Evolutionary conservation across 2,888 invertebrate genomes (phyloP).

Genomic region (Leucophenga montana): DNA sequence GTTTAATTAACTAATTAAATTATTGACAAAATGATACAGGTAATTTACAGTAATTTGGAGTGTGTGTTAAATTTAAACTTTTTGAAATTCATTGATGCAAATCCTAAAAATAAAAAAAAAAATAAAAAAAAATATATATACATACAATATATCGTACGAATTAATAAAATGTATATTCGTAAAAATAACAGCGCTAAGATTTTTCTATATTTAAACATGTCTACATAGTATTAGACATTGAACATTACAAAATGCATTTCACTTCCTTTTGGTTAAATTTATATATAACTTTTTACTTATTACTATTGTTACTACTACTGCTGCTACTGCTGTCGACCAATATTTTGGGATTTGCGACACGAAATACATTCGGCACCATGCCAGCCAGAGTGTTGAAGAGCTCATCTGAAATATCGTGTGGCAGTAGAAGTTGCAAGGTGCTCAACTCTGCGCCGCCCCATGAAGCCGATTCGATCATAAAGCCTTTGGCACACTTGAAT

Average conservation of each 20-base stretch:
- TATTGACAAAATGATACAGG: conserved; percentile 64
- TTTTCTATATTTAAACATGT: too few relatives aligned
- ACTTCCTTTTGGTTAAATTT: neutral
- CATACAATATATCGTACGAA: conserved; percentile 42
- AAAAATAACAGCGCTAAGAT: conserved; percentile 46
- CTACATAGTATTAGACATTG: neutral
- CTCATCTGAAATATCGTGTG: conserved; percentile 87
- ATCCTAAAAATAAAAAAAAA: conserved; percentile 46
- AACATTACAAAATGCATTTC: neutral
- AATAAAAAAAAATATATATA: conserved; percentile 35
- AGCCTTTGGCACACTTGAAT: conserved; percentile 99
- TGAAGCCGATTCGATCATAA: conserved; percentile 98
- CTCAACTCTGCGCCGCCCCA: conserved; percentile 90
- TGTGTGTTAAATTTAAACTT: conserved; percentile 59
- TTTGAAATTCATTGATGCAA: conserved; percentile 34
- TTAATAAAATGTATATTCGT: conserved; percentile 60
- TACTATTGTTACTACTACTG: conserved; percentile 36
- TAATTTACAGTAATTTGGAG: conserved; percentile 62
- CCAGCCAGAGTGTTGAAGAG: conserved; percentile 86
- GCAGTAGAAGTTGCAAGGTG: conserved; percentile 78
- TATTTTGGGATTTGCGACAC: conserved; percentile 94
- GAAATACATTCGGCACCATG: conserved; percentile 93
- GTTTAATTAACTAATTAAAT: conserved; percentile 28
- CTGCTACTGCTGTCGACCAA: conserved; percentile 75
- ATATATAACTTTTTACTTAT: conserved; percentile 39